phyloP scores from a whole-genome alignment of 1,140 invertebrate genomes.

The Artemia franciscana region DNA sequence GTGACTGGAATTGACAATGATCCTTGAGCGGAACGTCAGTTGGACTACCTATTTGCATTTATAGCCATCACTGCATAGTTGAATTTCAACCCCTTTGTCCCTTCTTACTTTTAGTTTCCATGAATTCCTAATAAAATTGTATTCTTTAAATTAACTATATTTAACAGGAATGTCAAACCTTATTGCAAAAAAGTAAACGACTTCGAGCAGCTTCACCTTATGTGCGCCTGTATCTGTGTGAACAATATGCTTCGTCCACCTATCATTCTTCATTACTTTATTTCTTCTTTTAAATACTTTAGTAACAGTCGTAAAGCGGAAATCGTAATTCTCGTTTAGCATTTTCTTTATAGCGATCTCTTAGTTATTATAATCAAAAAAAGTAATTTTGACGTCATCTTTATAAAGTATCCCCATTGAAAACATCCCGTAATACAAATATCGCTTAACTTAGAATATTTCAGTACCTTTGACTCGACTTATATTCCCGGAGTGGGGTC shows the following conservation, averaged over 20 bases:
- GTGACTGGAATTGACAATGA: no score
- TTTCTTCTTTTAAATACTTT: background rate
- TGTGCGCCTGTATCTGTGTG: background rate
- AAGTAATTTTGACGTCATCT: background rate
- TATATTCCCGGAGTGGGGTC: background rate
- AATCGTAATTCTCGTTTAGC: background rate
- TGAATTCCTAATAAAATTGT: background rate
- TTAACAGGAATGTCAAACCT: background rate
- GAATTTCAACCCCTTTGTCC: background rate
- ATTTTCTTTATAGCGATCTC: background rate
- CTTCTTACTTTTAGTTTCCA: background rate
- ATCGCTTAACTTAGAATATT: background rate
- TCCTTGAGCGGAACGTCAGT: no score
- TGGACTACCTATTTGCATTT: no score
- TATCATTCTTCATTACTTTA: background rate
- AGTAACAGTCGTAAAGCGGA: background rate
- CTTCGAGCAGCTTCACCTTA: background rate
- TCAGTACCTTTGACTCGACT: background rate
- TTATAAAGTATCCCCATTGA: background rate
- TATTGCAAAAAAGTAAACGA: background rate
- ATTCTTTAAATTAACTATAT: background rate
- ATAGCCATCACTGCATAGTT: background rate
- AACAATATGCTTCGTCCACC: background rate
- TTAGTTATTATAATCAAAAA: background rate
- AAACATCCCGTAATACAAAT: background rate